Evolutionary conservation across 2,113 vertebrate genomes (phyloP).

Genomic region (Scomber japonicus): DNA sequence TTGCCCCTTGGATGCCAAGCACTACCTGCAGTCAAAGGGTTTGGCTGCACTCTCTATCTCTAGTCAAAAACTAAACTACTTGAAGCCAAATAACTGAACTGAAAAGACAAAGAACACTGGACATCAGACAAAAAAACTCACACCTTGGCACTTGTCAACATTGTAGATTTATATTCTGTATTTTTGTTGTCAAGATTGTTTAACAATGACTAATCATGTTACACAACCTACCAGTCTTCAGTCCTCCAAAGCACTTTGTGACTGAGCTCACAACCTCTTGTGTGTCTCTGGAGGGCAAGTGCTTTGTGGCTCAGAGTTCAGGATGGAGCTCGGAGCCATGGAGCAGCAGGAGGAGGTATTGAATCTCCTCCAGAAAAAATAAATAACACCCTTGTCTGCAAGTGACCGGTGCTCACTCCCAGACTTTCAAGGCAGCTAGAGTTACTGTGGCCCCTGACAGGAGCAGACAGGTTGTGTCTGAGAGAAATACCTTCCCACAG

Average conservation of each 20-base stretch:
- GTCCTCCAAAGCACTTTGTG: slow-evolving; percentile 34
- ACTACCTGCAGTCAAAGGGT: too few species aligned
- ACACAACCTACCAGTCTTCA: slow-evolving; percentile 53
- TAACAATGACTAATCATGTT: slow-evolving; percentile 69
- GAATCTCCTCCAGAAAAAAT: slow-evolving; percentile 83
- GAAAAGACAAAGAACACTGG: too few species aligned
- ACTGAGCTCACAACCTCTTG: slow-evolving; percentile 56
- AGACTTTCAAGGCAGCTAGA: slow-evolving; percentile 83
- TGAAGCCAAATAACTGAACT: too few species aligned
- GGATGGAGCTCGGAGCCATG: slow-evolving; percentile 34
- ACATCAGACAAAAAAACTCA: too few species aligned
- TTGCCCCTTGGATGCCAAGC: too few species aligned
- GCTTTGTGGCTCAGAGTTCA: slow-evolving; percentile 58
- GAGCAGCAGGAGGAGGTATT: slow-evolving; percentile 75
- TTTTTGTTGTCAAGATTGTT: too few species aligned
- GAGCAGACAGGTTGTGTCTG: slow-evolving; percentile 86
- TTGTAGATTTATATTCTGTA: too few species aligned
- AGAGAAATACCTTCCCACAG: slow-evolving; percentile 82
- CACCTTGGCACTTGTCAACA: too few species aligned
- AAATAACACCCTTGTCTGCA: slow-evolving; percentile 86
- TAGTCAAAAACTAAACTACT: too few species aligned
- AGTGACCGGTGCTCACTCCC: slow-evolving; percentile 83
- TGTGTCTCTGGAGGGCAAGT: slow-evolving; percentile 63
- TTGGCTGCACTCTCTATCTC: too few species aligned
- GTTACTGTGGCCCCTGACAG: slow-evolving; percentile 84